Evolutionary conservation across 1,140 invertebrate genomes (phyloP), one percentile per base, ranked within the genome.

Genomic region (Polypedilum pembai): DNA sequence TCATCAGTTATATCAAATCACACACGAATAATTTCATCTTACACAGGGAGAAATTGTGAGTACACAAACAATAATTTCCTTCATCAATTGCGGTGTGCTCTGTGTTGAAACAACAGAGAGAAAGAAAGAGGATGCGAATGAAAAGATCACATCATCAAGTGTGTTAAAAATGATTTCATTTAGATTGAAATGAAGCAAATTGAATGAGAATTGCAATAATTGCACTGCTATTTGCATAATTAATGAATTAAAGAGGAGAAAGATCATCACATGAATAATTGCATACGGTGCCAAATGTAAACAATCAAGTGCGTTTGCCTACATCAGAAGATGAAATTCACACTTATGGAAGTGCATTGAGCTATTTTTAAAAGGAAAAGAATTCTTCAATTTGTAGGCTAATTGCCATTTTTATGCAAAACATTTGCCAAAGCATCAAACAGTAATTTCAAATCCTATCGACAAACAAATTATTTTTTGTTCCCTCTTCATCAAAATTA

Each of bases 241-340:
- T 69, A 69, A 69, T 69, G 65, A 69, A 69, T 69, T 69, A 10
- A 21, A 18, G 18, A 12, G 3, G 45, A 56, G 45, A 15, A 56
- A 56, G n/a, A 56, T 56, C 45, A 56, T 56, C 45, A n/a, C 45
- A 56, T 56, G 45, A 56, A 56, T 56, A 56, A 56, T 56, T 56
- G 45, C 45, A 56, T 56, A 56, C 45, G 20, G 65, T 69, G 65
- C 65, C 65, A 69, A 69, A 69, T 69, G 65, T 69, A 69, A 69
- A 69, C 65, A 69, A 69, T 69, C 65, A 69, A 69, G 65, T 20
- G 65, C 65, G 20, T 69, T 69, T 20, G 8, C 20, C 17, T 17
- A 56, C 45, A 12, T 33, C 24, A 15, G 45, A 56, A 56, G 12
- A n/a, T n/a, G n/a, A 45, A 56, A 56, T n/a, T 56, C 45, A 56